A percentile compares a stretch with the other conserved stretches of the same genome.
These are phyloP conservation scores for Brachionus manjavacas DNA, from an alignment of 1,140 invertebrate species.

Conservation along the genomic window DNA sequence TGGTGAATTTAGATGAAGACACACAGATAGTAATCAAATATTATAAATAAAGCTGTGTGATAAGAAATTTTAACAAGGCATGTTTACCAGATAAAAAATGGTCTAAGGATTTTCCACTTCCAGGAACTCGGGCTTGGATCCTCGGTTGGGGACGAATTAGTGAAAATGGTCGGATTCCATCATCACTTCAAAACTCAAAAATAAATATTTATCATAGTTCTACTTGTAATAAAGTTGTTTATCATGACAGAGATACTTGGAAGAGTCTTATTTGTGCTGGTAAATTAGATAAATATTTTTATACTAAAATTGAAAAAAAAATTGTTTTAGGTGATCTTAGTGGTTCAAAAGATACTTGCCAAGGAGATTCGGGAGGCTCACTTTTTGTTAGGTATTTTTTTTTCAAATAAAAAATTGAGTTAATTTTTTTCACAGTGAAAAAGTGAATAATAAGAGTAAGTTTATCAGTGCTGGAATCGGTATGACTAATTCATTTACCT, in stretches of 20 bases:
- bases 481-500: background rate
- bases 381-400: constrained; percentile 1
- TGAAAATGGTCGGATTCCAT: background rate
- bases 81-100: constrained; percentile 1
- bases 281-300: background rate
- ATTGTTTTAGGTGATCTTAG: background rate
- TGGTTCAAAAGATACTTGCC: constrained; percentile 2
- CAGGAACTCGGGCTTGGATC: background rate
- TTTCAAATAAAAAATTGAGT: background rate
- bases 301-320: background rate
- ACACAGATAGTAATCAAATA: background rate
- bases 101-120: background rate
- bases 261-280: constrained; percentile 26
- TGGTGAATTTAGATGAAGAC: background rate
- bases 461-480: constrained; percentile 14
- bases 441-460: constrained; percentile 5
- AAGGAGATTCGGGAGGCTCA: constrained; percentile 32
- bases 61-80: background rate
- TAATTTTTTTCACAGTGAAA: background rate
- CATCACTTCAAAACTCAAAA: background rate
- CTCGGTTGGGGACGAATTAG: background rate
- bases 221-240: background rate
- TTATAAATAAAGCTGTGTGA: background rate
- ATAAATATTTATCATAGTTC: background rate
- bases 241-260: background rate